These are phyloP conservation scores for Eristalis tenax DNA, from an alignment of 2,888 invertebrate species.

Conservation along the genomic window DNA sequence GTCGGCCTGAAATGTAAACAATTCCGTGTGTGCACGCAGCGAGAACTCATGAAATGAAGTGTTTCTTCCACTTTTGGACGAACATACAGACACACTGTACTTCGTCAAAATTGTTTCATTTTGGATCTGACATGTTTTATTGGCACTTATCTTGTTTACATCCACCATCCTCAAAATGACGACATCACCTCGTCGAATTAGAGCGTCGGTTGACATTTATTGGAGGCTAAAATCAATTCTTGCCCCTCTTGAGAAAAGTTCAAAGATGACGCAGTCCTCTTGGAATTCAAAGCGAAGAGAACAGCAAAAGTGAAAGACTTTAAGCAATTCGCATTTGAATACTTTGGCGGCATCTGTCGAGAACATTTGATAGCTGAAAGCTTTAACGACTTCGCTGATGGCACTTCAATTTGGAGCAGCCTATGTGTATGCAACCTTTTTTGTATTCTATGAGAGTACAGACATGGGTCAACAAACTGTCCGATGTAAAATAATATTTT, in stretches of 20 bases:
- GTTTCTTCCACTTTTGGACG: background rate
- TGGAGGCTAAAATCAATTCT: slow-evolving; percentile 18
- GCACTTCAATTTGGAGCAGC: background rate
- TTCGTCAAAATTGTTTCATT: background rate
- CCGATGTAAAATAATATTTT: no score
- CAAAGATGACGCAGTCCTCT: background rate
- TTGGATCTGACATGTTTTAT: background rate
- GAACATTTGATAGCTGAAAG: background rate
- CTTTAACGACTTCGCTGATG: background rate
- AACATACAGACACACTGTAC: background rate
- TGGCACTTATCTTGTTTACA: slow-evolving; percentile 12
- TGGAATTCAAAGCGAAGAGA: background rate
- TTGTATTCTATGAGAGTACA: no score
- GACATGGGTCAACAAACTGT: no score
- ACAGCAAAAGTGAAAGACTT: background rate
- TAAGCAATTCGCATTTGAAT: background rate
- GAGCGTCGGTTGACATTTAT: slow-evolving; percentile 29
- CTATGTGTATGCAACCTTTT: background rate
- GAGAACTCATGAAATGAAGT: background rate
- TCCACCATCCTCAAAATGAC: slow-evolving; percentile 9
- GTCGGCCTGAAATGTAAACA: background rate
- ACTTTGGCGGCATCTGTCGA: slow-evolving; percentile 28
- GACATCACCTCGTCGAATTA: slow-evolving; percentile 21
- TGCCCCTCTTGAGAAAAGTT: background rate
- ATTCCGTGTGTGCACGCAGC: background rate